These are phyloP conservation scores for Lypha dubia DNA, from an alignment of 2,888 invertebrate genomes.

Conservation along the genomic window DNA sequence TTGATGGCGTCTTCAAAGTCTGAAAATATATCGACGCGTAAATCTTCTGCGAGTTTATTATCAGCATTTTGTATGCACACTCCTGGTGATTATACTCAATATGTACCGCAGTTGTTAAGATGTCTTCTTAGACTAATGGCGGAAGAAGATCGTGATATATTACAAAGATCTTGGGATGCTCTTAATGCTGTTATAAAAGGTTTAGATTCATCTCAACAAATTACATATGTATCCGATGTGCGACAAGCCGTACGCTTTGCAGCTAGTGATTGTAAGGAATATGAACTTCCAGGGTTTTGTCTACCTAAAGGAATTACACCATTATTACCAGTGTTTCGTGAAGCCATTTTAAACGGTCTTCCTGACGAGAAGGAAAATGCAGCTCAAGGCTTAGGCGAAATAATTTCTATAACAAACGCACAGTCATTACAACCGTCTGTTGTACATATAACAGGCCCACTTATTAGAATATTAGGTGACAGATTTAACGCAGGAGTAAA, in stretches of 20 bases:
- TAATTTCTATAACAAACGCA: constrained; percentile 88
- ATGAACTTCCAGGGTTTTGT: constrained; percentile 95
- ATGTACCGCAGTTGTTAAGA: constrained; percentile 93
- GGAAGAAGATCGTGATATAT: constrained; percentile 90
- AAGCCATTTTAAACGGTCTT: constrained; percentile 96
- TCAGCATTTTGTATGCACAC: constrained; percentile 95
- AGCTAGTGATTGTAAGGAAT: constrained; percentile 91
- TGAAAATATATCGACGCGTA: constrained; percentile 86
- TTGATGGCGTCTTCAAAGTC: constrained; percentile 90
- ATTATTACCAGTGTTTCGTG: constrained; percentile 96
- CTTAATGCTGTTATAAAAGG: constrained; percentile 94
- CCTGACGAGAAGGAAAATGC: constrained; percentile 98
- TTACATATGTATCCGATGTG: constrained; percentile 94
- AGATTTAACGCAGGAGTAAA: constrained; percentile 97
- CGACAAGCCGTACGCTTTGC: constrained; percentile 96
- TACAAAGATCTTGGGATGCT: constrained; percentile 95
- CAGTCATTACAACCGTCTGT: constrained; percentile 96
- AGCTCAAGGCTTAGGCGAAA: constrained; percentile 93
- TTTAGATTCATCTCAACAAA: constrained; percentile 92
- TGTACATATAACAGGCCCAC: constrained; percentile 97
- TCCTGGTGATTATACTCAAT: constrained; percentile 93
- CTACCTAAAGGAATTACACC: constrained; percentile 97
- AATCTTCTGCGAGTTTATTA: constrained; percentile 93
- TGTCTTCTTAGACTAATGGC: constrained; percentile 94
- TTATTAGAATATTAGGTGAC: constrained; percentile 98